Evolutionary conservation across 2,113 vertebrate genomes (phyloP).

Genomic region (Talpa occidentalis): DNA sequence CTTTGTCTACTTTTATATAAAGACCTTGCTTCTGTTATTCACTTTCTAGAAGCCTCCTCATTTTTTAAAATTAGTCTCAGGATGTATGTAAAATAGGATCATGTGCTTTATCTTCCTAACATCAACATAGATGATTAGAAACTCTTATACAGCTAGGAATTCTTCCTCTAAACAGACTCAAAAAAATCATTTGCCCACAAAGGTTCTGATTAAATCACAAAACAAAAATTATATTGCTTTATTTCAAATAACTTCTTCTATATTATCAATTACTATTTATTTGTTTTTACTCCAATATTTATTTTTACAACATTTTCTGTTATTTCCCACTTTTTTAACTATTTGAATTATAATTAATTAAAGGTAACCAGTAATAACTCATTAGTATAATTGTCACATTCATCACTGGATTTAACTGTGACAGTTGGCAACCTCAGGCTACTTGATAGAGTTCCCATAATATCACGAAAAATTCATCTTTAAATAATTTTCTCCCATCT

Average conservation of each 20-base stretch:
- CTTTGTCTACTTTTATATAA: constrained; percentile 49
- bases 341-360: constrained; percentile 46
- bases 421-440: constrained; percentile 52
- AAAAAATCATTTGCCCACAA: background rate
- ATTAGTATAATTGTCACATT: constrained; percentile 48
- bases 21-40: constrained; percentile 13
- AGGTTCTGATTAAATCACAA: background rate
- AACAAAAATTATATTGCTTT: constrained; percentile 10
- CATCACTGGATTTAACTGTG: constrained; percentile 58
- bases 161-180: background rate
- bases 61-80: background rate
- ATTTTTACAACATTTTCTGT: background rate
- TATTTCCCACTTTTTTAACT: background rate
- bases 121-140: background rate
- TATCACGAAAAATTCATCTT: constrained; percentile 54
- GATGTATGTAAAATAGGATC: background rate
- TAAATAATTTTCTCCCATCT: constrained; percentile 71
- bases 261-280: background rate
- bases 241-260: constrained; percentile 2
- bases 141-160: background rate
- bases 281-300: background rate
- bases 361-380: background rate
- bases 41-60: constrained; percentile 18
- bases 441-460: constrained; percentile 54
- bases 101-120: constrained; percentile 30